These are phyloP conservation scores for Branchipolynoe longqiensis DNA, from an alignment of 2,888 invertebrate species.

Conservation along the genomic window DNA sequence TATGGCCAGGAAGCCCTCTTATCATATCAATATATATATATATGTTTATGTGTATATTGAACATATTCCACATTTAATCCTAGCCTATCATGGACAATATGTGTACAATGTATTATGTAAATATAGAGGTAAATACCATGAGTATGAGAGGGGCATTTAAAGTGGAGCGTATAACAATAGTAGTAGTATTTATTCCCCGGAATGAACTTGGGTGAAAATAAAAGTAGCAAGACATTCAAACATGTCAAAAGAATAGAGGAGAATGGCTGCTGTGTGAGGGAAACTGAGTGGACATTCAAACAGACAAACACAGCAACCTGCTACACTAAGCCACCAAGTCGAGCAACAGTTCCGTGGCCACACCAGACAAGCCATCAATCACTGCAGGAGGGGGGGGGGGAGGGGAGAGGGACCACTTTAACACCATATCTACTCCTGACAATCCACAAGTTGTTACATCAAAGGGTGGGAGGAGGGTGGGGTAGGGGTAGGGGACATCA, in stretches of 20 bases:
- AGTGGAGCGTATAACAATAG: neutral
- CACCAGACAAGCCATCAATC: too few relatives aligned
- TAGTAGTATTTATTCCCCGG: neutral
- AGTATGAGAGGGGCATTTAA: conserved; percentile 41
- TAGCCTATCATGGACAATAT: conserved; percentile 44
- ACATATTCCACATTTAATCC: conserved; percentile 20
- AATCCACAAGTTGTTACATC: too few relatives aligned
- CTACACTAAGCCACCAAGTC: too few relatives aligned
- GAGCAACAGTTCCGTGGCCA: too few relatives aligned
- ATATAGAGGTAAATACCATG: conserved; percentile 48
- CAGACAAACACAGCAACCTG: too few relatives aligned
- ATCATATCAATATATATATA: conserved; percentile 35
- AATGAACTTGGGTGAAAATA: conserved; percentile 2
- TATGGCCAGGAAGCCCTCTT: conserved; percentile 53
- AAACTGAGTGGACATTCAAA: too few relatives aligned
- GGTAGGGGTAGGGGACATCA: too few relatives aligned
- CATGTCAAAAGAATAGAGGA: conserved; percentile 5
- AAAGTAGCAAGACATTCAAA: neutral
- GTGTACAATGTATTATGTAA: conserved; percentile 44
- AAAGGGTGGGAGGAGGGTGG: too few relatives aligned
- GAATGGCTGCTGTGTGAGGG: too few relatives aligned
- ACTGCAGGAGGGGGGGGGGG: too few relatives aligned
- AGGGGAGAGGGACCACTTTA: too few relatives aligned
- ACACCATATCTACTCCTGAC: too few relatives aligned
- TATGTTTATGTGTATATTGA: conserved; percentile 33